These are phyloP conservation scores for Harpagifer antarcticus DNA, from an alignment of 2,797 vertebrate species.

Conservation along the genomic window DNA sequence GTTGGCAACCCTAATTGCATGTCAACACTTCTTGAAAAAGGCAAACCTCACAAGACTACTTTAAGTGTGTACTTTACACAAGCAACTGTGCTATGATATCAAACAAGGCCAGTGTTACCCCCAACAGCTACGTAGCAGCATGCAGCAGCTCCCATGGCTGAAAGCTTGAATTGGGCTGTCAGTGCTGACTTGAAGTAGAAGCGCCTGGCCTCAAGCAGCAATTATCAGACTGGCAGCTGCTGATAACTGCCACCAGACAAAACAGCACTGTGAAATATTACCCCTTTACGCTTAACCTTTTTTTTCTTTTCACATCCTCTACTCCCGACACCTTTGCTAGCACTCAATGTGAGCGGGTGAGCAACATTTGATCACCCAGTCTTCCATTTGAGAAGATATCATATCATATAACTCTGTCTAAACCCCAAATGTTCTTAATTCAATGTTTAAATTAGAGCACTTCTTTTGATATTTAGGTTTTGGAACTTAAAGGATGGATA, in stretches of 20 bases:
- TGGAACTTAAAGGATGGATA: not conserved
- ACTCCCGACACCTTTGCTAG: conserved; percentile 44
- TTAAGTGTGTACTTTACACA: conserved; percentile 49
- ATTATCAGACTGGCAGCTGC: conserved; percentile 83
- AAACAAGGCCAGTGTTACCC: conserved; percentile 63
- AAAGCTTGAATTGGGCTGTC: conserved; percentile 77
- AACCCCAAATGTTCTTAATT: not conserved
- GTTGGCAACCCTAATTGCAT: too few relatives aligned
- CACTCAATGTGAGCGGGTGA: conserved; percentile 18
- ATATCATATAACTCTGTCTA: not conserved
- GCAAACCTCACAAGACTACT: conserved; percentile 36
- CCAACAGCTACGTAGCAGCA: conserved; percentile 62
- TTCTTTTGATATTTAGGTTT: not conserved
- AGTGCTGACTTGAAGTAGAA: conserved; percentile 72
- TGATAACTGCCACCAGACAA: conserved; percentile 83
- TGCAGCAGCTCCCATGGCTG: conserved; percentile 55
- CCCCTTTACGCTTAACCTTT: conserved; percentile 44
- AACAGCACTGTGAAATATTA: conserved; percentile 75
- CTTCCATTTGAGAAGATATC: conserved; percentile 19
- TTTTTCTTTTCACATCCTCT: conserved; percentile 51
- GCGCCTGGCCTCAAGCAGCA: conserved; percentile 72
- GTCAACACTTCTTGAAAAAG: conserved; percentile 17
- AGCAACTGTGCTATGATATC: conserved; percentile 58
- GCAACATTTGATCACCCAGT: conserved; percentile 14
- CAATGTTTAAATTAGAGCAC: not conserved